Evolutionary conservation across 1,140 invertebrate species (phyloP), one percentile per base, ranked within the genome.

Genomic region (Drosophila setifemur): DNA sequence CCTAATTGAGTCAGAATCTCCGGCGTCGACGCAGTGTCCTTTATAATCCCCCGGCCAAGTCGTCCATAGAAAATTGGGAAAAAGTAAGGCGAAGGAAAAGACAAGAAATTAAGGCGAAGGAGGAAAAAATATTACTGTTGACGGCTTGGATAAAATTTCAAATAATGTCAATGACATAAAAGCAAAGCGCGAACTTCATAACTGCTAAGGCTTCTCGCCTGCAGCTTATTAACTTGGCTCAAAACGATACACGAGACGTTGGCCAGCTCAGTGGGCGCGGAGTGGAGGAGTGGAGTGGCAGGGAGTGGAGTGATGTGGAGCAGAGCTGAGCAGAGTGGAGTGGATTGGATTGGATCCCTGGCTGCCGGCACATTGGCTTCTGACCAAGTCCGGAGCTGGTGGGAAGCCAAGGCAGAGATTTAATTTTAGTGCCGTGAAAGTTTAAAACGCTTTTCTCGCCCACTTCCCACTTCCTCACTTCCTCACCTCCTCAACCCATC

Each of bases 141-240:
- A 58, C 64, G 61, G 37, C 49, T 61, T 60, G 55, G 68, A 55
- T 72, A 44, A 50, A 74, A 78, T 60, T 79, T 64, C 57, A 54
- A 72, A 75, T 64, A 76, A 70, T 76, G 68, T 76, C 76, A 87
- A 76, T 71, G 72, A 61, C 81, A 75, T 60, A 63, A 79, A 85
- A 67, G 69, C 54, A 50, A 50, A 67, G 64, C 55, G 73, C 68
- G 68, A 83, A 78, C 74, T 86, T 85, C 81, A 86, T 73, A 79
- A 85, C 81, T 85, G 72, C 81, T 79, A 76, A 49, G 71, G 81
- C 75, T 86, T 85, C 72, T 57, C 33, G 69, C 69, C 69, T 63
- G 29, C 33, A 68, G 73, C 66, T 85, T 85, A 85, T 85, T 83
- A 82, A 78, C 61, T 78, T 73, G 78, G 78, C 79, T 85, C 78